Evolutionary conservation across 2,113 vertebrate species (phyloP).

Genomic region (Oncorhynchus gorbuscha): DNA sequence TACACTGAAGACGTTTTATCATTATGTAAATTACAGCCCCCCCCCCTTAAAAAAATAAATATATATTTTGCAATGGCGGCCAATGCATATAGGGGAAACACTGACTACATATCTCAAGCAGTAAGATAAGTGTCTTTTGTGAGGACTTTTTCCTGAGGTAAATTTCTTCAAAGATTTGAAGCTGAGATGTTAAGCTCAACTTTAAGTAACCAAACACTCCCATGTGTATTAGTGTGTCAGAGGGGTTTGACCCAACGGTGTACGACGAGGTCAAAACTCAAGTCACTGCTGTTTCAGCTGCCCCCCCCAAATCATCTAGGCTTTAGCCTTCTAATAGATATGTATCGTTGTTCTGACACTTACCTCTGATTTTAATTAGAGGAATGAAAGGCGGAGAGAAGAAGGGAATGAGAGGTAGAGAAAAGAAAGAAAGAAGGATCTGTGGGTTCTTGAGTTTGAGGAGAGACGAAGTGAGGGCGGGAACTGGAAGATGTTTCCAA

Average conservation of each 20-base stretch:
- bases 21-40: too few relatives aligned
- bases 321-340: conserved; percentile 33
- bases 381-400: conserved; percentile 4
- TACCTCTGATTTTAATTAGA: conserved; percentile 41
- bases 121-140: too few relatives aligned
- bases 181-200: neutral
- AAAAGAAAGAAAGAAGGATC: conserved; percentile 23
- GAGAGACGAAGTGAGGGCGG: conserved; percentile 24
- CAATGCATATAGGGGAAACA: neutral
- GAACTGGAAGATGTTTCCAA: conserved; percentile 59
- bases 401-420: conserved; percentile 17
- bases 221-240: neutral
- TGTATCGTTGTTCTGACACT: conserved; percentile 33
- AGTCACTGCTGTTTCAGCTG: conserved; percentile 47
- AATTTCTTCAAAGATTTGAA: neutral
- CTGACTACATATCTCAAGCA: too few relatives aligned
- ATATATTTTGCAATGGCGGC: conserved; percentile 6
- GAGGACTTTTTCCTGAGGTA: neutral
- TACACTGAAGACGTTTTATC: too few relatives aligned
- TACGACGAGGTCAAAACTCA: conserved; percentile 15
- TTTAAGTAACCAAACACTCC: neutral
- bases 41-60: too few relatives aligned
- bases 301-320: conserved; percentile 1
- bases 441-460: conserved; percentile 38
- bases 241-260: neutral